Base-by-base conservation (phyloP, 2,113 vertebrate genomes). In the Alaudala cheleensis region DNA sequence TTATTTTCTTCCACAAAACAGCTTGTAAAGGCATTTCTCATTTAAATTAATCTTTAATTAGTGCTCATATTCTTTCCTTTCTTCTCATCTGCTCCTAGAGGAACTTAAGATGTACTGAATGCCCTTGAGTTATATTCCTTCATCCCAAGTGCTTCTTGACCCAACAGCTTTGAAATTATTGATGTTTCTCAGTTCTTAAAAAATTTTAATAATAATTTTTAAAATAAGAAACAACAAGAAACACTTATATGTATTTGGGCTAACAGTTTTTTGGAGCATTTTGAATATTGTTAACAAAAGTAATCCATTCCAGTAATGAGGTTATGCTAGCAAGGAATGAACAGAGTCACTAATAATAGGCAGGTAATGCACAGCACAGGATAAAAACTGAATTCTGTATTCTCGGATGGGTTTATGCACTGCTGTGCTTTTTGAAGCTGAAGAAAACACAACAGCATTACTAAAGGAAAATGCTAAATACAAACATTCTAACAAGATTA, bases 41-140 rank as follows among this genome's bases (percentile, higher is more conserved):
- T 80, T 83, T 86, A 86, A 92, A 88, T 88, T 77, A 70, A 74
- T 70, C 37, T 86, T 88, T 86, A 86, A 81, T 83, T 88, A 81
- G 2, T 24, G 23, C 29, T 54, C 34, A 20, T 54, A 73, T 83
- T 83, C 37, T 83, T 88, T 12, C 24, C 10, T 77, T 92, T 91
- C 40, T 92, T 70, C 33, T 92, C 33, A 50, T 61, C 42, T 74
- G 1, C 69, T 80, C 51, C 24, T 72, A 83, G 62, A 77, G 21
- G 29, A 40, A 83, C 60, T 73, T 88, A 42, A 88, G 73, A 86
- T 54, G 33, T 66, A 66, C 33, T 65, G 45, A 65, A 77, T 81
- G 28, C 18, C 45, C 23, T 86, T 80, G 67, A 83, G 45, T 81
- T 26, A 29, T n/a, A 49, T 56, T 71, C 5, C 17, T 92, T 81